Evolutionary conservation across 1,140 invertebrate species (phyloP).

Genomic region (Steinernema khuongi): DNA sequence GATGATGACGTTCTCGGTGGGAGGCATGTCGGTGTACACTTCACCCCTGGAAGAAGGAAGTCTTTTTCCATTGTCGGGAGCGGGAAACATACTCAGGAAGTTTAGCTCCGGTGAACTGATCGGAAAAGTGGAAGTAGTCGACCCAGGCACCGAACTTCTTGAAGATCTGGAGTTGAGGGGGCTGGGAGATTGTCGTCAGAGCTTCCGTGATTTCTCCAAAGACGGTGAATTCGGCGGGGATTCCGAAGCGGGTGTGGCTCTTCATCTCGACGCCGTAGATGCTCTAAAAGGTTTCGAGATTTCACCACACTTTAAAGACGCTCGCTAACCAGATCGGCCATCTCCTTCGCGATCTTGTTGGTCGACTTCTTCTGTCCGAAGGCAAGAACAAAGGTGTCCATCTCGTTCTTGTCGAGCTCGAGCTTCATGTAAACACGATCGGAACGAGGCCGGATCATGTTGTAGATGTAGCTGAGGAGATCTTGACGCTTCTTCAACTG

Average conservation of each 20-base stretch:
- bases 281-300: conserved; percentile 41
- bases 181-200: conserved; percentile 15
- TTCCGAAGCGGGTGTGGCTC: conserved; percentile 75
- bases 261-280: conserved; percentile 81
- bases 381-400: conserved; percentile 87
- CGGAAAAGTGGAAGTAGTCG: conserved; percentile 94
- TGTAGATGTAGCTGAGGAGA: conserved; percentile 77
- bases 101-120: conserved; percentile 78
- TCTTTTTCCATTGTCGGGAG: conserved; percentile 27
- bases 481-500: conserved; percentile 72
- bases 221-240: conserved; percentile 77
- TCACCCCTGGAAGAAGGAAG: conserved; percentile 62
- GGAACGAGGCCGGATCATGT: conserved; percentile 73
- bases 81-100: conserved; percentile 74
- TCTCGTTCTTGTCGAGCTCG: conserved; percentile 79
- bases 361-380: conserved; percentile 83
- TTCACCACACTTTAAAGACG: neutral
- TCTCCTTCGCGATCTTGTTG: conserved; percentile 78
- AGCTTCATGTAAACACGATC: conserved; percentile 78
- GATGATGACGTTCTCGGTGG: conserved; percentile 74
- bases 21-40: conserved; percentile 65
- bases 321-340: conserved; percentile 71
- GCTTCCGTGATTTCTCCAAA: conserved; percentile 44
- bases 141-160: conserved; percentile 78
- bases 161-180: conserved; percentile 36